These are phyloP conservation scores for Meandrina meandrites DNA, from an alignment of 92 coral and sea anemone genomes.

Conservation along the genomic window DNA sequence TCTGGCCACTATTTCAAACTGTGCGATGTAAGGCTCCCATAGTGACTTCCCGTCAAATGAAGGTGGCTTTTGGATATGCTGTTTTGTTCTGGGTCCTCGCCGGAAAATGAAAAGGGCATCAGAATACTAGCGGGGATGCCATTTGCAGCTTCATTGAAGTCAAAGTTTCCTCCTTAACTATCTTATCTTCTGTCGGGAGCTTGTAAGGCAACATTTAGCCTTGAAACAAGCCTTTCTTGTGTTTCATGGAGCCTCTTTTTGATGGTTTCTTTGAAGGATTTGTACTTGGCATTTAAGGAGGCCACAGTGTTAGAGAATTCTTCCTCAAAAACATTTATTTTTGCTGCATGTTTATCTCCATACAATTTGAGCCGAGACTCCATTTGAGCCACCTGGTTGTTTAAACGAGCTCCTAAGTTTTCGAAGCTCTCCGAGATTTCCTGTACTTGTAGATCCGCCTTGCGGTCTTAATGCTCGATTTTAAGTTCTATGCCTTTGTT, in stretches of 20 bases:
- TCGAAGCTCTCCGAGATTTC: slow-evolving; percentile 17
- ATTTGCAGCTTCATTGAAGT: slow-evolving; percentile 12
- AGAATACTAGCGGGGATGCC: slow-evolving; percentile 3
- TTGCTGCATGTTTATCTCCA: slow-evolving; percentile 8
- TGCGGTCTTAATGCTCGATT: slow-evolving; percentile 6
- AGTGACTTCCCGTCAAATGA: slow-evolving; percentile 39
- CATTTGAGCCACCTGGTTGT: slow-evolving; percentile 20
- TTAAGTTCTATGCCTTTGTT: slow-evolving; percentile 14
- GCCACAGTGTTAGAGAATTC: slow-evolving; percentile 18
- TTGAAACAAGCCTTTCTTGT: slow-evolving; percentile 18
- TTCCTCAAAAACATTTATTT: slow-evolving; percentile 37
- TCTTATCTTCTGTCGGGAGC: not conserved
- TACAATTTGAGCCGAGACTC: slow-evolving; percentile 31
- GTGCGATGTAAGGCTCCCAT: slow-evolving; percentile 65
- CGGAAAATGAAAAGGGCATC: not conserved
- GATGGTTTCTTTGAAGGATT: slow-evolving; percentile 21
- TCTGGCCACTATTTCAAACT: slow-evolving; percentile 65
- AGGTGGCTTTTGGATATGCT: slow-evolving; percentile 36
- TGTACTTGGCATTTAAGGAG: slow-evolving; percentile 13
- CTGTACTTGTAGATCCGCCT: slow-evolving; percentile 1
- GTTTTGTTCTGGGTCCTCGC: slow-evolving; percentile 27
- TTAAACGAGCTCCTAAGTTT: slow-evolving; percentile 6
- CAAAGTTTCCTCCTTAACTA: slow-evolving; percentile 16
- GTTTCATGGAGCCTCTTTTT: slow-evolving; percentile 24
- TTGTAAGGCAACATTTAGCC: not conserved